These are phyloP conservation scores for Temnothorax ravouxi DNA, from an alignment of 2,888 invertebrate genomes.

Conservation along the genomic window DNA sequence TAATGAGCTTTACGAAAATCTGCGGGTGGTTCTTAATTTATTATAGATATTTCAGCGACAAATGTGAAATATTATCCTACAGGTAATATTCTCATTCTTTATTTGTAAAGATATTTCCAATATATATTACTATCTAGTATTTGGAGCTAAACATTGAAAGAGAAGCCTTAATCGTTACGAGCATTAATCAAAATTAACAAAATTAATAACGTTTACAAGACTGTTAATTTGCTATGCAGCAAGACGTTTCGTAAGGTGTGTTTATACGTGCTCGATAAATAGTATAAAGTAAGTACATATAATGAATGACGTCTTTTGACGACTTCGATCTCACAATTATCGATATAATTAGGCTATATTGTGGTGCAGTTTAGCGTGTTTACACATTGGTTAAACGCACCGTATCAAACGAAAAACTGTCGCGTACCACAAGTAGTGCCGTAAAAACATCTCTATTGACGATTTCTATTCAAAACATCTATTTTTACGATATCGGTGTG, in stretches of 20 bases:
- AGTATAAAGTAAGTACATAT: slow-evolving; percentile 26
- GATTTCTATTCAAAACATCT: slow-evolving; percentile 59
- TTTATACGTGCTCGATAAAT: slow-evolving; percentile 15
- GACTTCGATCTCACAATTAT: slow-evolving; percentile 15
- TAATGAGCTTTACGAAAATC: not conserved
- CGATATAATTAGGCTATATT: slow-evolving; percentile 42
- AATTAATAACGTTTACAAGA: not conserved
- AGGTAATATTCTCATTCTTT: not conserved
- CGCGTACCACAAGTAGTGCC: slow-evolving; percentile 6
- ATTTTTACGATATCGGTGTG: slow-evolving; percentile 62
- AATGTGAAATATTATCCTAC: not conserved
- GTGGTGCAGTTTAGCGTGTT: slow-evolving; percentile 20
- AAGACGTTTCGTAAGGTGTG: slow-evolving; percentile 13
- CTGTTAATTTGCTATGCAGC: not conserved
- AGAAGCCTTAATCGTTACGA: not conserved
- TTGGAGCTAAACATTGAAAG: not conserved
- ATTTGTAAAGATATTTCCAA: not conserved
- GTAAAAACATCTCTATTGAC: slow-evolving; percentile 69
- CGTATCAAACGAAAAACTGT: slow-evolving; percentile 17
- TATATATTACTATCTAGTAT: not conserved
- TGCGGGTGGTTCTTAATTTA: not conserved
- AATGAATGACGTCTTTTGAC: slow-evolving; percentile 27
- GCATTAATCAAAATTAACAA: not conserved
- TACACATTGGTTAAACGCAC: slow-evolving; percentile 14
- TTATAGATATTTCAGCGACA: not conserved